Conservation (phyloP, 2,797 vertebrate genomes). For the Acanthurus lineatus region DNA sequence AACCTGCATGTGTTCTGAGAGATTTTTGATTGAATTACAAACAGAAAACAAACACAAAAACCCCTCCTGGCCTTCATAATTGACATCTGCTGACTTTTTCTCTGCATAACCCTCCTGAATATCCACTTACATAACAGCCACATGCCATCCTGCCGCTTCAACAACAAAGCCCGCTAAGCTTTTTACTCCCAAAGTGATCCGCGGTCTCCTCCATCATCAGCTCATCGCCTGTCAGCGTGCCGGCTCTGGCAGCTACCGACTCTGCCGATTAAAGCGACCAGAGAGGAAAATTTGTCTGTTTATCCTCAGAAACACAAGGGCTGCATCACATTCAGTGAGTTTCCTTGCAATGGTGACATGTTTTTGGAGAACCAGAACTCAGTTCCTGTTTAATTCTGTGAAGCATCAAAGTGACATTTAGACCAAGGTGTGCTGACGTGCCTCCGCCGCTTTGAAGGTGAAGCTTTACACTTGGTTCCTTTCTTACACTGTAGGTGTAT, state of each 20-base stretch:
- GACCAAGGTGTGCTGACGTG: neutral
- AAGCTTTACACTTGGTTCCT: neutral
- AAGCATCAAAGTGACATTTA: constrained; percentile 23
- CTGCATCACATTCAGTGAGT: neutral
- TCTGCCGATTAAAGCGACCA: constrained; percentile 28
- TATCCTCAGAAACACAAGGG: neutral
- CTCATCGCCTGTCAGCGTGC: constrained; percentile 36
- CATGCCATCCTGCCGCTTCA: constrained; percentile 41
- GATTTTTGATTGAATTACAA: constrained; percentile 22
- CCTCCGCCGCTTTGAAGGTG: neutral
- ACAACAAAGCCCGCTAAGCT: constrained; percentile 71
- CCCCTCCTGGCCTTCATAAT: constrained; percentile 33
- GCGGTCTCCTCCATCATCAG: constrained; percentile 41
- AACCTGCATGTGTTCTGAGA: neutral
- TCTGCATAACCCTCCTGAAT: constrained; percentile 35
- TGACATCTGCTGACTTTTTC: constrained; percentile 65
- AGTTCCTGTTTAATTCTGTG: constrained; percentile 62
- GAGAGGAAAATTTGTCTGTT: constrained; percentile 29
- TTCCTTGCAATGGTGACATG: constrained; percentile 19
- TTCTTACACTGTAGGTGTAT: neutral
- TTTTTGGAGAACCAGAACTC: constrained; percentile 13
- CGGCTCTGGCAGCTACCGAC: constrained; percentile 47
- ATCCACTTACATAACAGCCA: constrained; percentile 70
- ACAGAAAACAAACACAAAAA: neutral
- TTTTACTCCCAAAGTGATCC: constrained; percentile 54